Evolutionary conservation across 2,888 invertebrate genomes (phyloP), one percentile per base, ranked within the genome.

Genomic region (Rotaria magnacalcarata): DNA sequence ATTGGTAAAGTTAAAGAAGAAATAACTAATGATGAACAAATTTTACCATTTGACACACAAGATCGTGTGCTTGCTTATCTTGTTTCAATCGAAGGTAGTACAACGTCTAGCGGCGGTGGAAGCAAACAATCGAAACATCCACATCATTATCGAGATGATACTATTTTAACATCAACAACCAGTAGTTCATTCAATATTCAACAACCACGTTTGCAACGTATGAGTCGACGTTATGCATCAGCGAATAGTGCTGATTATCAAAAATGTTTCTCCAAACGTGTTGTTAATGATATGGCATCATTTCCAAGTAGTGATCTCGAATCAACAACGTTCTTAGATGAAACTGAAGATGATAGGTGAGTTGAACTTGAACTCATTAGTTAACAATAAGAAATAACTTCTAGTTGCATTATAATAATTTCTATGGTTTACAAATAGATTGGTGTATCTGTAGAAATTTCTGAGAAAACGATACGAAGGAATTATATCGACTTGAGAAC

Each of bases 1-100:
- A 97, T 98, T 91, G 99, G 97, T 89, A 96, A 97, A 89, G 97
- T 98, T 87, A 98, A 98, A 92, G 97, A 98, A 92, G 97, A 98
- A 93, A 97, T 98, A 89, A 94, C 96, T 88, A 97, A 98, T 90
- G 97, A 98, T 92, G 94, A 95, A 90, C 95, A 96, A 89, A 95
- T 95, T 92, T 93, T 98, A 89, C 98, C 98, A 87, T 96, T 96
- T 92, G 97, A 67, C 34, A 97, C 88, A 94, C 43, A 24, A 47
- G 80, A 47, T 80, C 43, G 43, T 47, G 14, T 80, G 3, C 47
- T 80, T 47, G 80, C 80, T 6, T 80, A 80, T 80, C 47, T 80
- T 43, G 80, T 47, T 10, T 80, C 80, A 14, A 80, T 80, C 24
- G 47, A 80, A 80, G 80, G 80, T 47, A 80, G 80, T 80, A 80